These are phyloP conservation scores for Ophion obscuratus DNA, from an alignment of 2,888 invertebrate species.

Conservation along the genomic window DNA sequence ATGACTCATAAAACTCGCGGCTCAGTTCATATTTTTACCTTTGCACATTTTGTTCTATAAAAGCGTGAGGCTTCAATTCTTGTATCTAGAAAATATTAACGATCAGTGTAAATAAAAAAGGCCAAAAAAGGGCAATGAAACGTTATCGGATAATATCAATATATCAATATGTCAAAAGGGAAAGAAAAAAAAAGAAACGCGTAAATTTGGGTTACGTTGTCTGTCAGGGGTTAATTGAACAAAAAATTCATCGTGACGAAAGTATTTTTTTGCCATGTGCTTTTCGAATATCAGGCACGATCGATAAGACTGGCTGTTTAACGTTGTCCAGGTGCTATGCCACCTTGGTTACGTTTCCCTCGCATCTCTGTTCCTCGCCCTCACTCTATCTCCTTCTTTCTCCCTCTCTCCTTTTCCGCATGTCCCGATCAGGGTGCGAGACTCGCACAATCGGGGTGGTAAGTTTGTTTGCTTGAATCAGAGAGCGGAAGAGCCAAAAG, in stretches of 20 bases:
- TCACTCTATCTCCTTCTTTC: conserved; percentile 16
- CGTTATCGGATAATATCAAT: conserved; percentile 8
- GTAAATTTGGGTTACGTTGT: not conserved
- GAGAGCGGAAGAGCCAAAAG: conserved; percentile 18
- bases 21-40: too few relatives aligned
- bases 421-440: conserved; percentile 32
- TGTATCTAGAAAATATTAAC: not conserved
- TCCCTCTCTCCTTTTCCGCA: not conserved
- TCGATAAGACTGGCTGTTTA: conserved; percentile 67
- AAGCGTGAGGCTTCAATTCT: not conserved
- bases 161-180: conserved; percentile 12
- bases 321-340: conserved; percentile 66
- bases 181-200: conserved; percentile 14
- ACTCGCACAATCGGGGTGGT: conserved; percentile 33
- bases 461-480: conserved; percentile 48
- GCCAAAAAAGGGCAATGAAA: conserved; percentile 11
- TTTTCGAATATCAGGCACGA: conserved; percentile 43
- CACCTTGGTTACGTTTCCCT: conserved; percentile 70
- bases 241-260: conserved; percentile 38
- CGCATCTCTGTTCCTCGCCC: conserved; percentile 35
- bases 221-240: conserved; percentile 33
- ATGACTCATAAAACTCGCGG: too few relatives aligned
- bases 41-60: not conserved
- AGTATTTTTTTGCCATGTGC: conserved; percentile 17
- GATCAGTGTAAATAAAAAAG: not conserved